Base-by-base conservation (phyloP, 2,797 vertebrate genomes). In the Squalus acanthias region DNA sequence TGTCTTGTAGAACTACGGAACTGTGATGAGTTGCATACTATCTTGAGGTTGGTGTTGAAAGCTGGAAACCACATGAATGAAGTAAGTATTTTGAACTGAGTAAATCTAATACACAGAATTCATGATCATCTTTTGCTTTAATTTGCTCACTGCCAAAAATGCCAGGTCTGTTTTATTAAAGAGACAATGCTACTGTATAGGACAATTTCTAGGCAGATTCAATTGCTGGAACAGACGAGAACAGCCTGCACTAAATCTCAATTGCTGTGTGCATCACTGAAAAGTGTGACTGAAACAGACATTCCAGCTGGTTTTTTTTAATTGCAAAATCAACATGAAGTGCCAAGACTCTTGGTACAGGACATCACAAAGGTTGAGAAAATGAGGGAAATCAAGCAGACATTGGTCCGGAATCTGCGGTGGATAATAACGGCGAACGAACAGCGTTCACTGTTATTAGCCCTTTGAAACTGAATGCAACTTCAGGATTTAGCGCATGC, bases 51-150 rank as follows among this genome's bases (percentile, higher is more conserved):
- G 96, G 98, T 99, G 39, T 97, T 98, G 96, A 98, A 98, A 97
- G 98, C 98, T 0, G 98, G 98, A 57, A 99, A 99, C 97, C 98
- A 98, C 97, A 98, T 98, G 98, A 99, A 99, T 74, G 98, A 98
- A 39, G 98, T 99, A 96, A 98, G 98, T 93, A 69, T 93, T 69
- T 69, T 46, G 65, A 69, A 46, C n/a, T 46, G 17, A 93, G 22
- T 46, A 93, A 93, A 69, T 24, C 65, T 20, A 69, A 39, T 39
- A 46, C 20, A 46, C 67, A 10, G n/a, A 69, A 67, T 93, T 91
- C 20, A 46, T 57, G n/a, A 93, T 93, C n/a, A 46, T 5, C 15
- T 26, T 69, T 93, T 67, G 7, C 33, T 46, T 67, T 39, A 39
- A 67, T 39, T 67, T 67, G 15, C n/a, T 65, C 63, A 12, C n/a